Evolutionary conservation across 2,113 vertebrate genomes (phyloP), one percentile per base, ranked within the genome.

Genomic region (Fukomys damarensis): DNA sequence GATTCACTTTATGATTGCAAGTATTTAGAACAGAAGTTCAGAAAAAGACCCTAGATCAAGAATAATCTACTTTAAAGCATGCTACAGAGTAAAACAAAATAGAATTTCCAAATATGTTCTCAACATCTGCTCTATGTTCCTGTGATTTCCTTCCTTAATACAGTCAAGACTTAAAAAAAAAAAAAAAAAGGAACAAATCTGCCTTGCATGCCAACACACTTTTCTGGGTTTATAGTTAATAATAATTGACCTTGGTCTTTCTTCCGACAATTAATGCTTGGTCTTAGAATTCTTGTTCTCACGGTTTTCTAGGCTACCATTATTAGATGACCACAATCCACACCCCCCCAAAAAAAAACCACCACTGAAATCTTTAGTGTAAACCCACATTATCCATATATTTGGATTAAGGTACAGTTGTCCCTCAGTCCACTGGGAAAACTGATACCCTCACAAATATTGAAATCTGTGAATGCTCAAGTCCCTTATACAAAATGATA

Each of bases 101-200:
- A 88, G 76, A 63, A 84, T 93, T 93, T 93, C 61, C 70, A 82
- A 91, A 87, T 85, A 72, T 85, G 77, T 12, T 77, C 32, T 93
- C 61, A 30, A 74, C 6, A 66, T 46, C 54, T 74, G 66, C 28
- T 79, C 77, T 89, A 16, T 43, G 58, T 38, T 65, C 5, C 74
- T 66, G 26, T 85, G 56, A 84, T 30, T 35, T 84, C 49, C 65
- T 91, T 91, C 59, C 77, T 76, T 68, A 2, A 66, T 66, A 68
- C 0, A 56, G 70, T 65, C 41, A 38, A 59, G 52, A 88, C 76
- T 26, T 63, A 22, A 89, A 13, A 54, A 76, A 49, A 68, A 32
- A 91, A 63, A 28, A 49, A 32, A 89, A 91, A 72, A 35, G 68
- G n/a, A n/a, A n/a, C n/a, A 87, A 89, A 74, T 79, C 72, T 82